A percentile compares a stretch with the other conserved stretches of the same genome.
Conservation (phyloP, 2,113 vertebrate genomes). For the Syngnathus floridae region DNA sequence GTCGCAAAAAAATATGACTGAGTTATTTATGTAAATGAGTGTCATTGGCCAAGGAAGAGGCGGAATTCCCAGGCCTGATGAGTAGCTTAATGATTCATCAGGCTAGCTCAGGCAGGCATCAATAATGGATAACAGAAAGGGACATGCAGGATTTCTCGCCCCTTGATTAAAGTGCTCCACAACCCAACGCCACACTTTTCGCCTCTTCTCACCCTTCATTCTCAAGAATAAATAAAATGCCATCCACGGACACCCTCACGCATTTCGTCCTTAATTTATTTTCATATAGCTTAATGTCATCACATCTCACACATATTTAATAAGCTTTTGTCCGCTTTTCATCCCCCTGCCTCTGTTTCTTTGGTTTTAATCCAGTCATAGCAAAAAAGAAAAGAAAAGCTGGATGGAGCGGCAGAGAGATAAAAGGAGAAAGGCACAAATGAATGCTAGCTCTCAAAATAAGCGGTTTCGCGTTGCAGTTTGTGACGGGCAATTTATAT, state of each 20-base stretch:
- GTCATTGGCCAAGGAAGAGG: slow-evolving; percentile 55
- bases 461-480: too few relatives aligned
- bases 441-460: slow-evolving; percentile 21
- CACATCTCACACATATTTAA: slow-evolving; percentile 58
- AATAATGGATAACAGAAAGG: slow-evolving; percentile 71
- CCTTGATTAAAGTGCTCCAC: slow-evolving; percentile 71
- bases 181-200: slow-evolving; percentile 64
- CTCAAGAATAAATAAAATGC: slow-evolving; percentile 34
- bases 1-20: slow-evolving; percentile 46
- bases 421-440: slow-evolving; percentile 44
- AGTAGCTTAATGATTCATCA: slow-evolving; percentile 73
- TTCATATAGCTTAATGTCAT: slow-evolving; percentile 52
- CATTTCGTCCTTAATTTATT: slow-evolving; percentile 33
- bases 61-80: slow-evolving; percentile 68
- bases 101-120: slow-evolving; percentile 65
- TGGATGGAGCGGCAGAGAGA: slow-evolving; percentile 7
- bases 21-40: slow-evolving; percentile 68
- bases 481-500: too few relatives aligned
- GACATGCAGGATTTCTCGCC: slow-evolving; percentile 66
- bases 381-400: slow-evolving; percentile 17
- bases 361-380: slow-evolving; percentile 60
- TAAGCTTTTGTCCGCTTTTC: slow-evolving; percentile 52
- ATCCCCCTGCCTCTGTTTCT: slow-evolving; percentile 51
- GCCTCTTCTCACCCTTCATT: slow-evolving; percentile 43
- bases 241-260: slow-evolving; percentile 20